Conservation (phyloP, 1,140 invertebrate genomes). For the Palaemon carinicauda region DNA sequence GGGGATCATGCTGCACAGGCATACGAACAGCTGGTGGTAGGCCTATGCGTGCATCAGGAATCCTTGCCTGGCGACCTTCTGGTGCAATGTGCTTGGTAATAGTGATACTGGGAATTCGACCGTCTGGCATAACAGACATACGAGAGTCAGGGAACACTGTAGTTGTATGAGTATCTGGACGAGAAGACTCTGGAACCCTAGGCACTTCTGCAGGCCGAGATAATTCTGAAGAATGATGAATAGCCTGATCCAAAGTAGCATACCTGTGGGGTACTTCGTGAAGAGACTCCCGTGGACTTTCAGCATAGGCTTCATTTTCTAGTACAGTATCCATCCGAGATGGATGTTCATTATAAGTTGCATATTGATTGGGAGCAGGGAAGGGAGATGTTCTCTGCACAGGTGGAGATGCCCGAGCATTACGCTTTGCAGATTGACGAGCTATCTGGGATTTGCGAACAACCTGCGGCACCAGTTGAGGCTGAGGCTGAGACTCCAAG, state of each 20-base stretch:
- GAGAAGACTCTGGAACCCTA: neutral
- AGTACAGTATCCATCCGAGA: slow-evolving; percentile 38
- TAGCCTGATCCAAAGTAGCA: neutral
- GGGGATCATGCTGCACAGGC: slow-evolving; percentile 26
- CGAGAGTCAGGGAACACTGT: slow-evolving; percentile 43
- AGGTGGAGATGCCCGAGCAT: neutral
- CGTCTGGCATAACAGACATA: slow-evolving; percentile 41
- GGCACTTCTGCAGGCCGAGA: neutral
- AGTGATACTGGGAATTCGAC: slow-evolving; percentile 26
- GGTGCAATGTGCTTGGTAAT: slow-evolving; percentile 44
- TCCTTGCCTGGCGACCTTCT: slow-evolving; percentile 18
- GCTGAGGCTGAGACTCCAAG: neutral
- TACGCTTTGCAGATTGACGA: neutral
- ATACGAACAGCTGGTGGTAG: slow-evolving; percentile 20
- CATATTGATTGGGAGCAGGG: neutral
- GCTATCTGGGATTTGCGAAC: neutral
- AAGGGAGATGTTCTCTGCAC: slow-evolving; percentile 9
- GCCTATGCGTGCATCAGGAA: slow-evolving; percentile 33
- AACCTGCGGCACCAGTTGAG: neutral
- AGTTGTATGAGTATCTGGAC: slow-evolving; percentile 12
- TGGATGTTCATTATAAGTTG: slow-evolving; percentile 14
- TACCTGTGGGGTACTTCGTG: neutral
- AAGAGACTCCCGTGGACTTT: slow-evolving; percentile 40
- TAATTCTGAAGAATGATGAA: neutral
- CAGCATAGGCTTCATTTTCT: slow-evolving; percentile 45